Evolutionary conservation across 1,140 invertebrate genomes (phyloP).

Genomic region (Drosophila quadrilineata): DNA sequence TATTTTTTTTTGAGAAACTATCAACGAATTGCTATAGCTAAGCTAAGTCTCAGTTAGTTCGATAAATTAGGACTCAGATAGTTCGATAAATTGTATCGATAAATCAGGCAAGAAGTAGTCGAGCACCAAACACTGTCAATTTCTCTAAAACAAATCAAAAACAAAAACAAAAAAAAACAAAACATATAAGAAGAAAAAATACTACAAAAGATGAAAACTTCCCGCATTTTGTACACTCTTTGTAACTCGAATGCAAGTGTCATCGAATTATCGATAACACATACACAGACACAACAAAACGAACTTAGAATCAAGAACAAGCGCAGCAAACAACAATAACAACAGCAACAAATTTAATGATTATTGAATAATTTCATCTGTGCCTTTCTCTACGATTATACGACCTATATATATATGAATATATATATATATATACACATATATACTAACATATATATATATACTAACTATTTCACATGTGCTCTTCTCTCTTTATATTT

Average conservation of each 20-base stretch:
- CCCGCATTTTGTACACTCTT: conserved; percentile 70
- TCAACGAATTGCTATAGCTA: conserved; percentile 74
- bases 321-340: conserved; percentile 17
- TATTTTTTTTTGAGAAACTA: conserved; percentile 48
- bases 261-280: conserved; percentile 45
- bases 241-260: conserved; percentile 40
- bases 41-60: conserved; percentile 19
- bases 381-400: conserved; percentile 70
- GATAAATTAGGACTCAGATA: not conserved
- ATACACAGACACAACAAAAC: conserved; percentile 37
- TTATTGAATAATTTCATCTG: conserved; percentile 76
- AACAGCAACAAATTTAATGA: conserved; percentile 62
- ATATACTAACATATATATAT: conserved; percentile 37
- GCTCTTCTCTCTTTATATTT: conserved; percentile 45
- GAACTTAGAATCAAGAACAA: conserved; percentile 51
- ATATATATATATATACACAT: conserved; percentile 35
- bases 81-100: not conserved
- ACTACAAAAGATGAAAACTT: conserved; percentile 23
- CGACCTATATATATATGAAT: conserved; percentile 25
- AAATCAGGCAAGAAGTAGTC: not conserved
- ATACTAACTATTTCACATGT: conserved; percentile 40
- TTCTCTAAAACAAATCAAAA: too few relatives aligned
- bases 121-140: conserved; percentile 70
- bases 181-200: conserved; percentile 54
- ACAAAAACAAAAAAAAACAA: too few relatives aligned